Evolutionary conservation across 2,113 vertebrate genomes (phyloP).

Genomic region (Oenanthe oenanthe): DNA sequence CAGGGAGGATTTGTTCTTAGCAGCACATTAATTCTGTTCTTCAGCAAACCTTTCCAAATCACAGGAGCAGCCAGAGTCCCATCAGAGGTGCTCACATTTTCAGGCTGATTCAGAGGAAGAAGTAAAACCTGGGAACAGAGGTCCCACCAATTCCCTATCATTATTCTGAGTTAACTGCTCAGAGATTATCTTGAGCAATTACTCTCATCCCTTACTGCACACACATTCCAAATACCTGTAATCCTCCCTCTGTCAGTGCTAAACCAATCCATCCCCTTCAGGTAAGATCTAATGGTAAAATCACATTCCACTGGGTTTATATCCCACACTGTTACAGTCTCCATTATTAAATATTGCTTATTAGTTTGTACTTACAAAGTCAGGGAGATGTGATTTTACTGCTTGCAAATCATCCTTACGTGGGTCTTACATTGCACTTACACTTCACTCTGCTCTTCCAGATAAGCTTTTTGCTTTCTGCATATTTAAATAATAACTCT

Average conservation of each 20-base stretch:
- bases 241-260: background rate
- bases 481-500: constrained; percentile 66
- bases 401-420: constrained; percentile 38
- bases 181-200: background rate
- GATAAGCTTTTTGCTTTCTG: constrained; percentile 49
- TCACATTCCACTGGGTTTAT: constrained; percentile 15
- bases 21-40: background rate
- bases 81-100: background rate
- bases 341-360: constrained; percentile 22
- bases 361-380: constrained; percentile 49
- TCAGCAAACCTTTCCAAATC: background rate
- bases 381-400: constrained; percentile 31
- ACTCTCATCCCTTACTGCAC: background rate
- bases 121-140: background rate
- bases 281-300: constrained; percentile 9
- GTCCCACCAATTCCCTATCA: background rate
- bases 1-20: background rate
- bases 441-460: constrained; percentile 22
- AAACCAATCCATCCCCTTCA: constrained; percentile 23
- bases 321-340: background rate
- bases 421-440: background rate
- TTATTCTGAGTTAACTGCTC: background rate
- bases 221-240: background rate
- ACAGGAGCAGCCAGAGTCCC: background rate
- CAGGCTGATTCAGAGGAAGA: background rate